These are phyloP conservation scores for Trachurus trachurus DNA, from an alignment of 2,797 vertebrate genomes.

Conservation along the genomic window DNA sequence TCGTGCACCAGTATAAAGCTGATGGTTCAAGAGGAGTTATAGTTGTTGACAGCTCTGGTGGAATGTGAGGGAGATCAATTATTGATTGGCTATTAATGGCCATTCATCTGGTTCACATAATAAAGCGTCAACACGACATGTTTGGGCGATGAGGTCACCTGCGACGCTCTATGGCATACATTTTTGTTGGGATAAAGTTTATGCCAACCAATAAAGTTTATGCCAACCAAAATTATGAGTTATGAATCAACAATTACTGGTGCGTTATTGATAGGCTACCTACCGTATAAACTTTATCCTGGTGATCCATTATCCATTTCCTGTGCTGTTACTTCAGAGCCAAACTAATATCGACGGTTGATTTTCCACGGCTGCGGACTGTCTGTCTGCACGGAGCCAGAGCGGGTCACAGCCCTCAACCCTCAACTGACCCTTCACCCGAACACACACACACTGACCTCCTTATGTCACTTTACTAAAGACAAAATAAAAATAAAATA, in stretches of 20 bases:
- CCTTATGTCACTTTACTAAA: too few relatives aligned
- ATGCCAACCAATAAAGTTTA: too few relatives aligned
- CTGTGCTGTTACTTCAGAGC: too few relatives aligned
- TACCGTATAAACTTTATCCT: background rate
- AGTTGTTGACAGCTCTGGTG: background rate
- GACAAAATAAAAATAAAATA: too few relatives aligned
- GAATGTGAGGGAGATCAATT: background rate
- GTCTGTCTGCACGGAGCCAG: background rate
- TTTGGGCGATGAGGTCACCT: background rate
- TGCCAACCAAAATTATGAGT: background rate
- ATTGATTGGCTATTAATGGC: background rate
- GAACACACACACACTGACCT: too few relatives aligned
- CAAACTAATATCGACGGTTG: too few relatives aligned
- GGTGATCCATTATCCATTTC: background rate
- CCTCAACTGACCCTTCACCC: slow-evolving; percentile 16
- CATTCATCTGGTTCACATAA: background rate
- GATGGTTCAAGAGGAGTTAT: background rate
- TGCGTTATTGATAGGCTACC: background rate
- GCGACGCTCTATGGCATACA: too few relatives aligned
- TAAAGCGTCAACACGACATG: background rate
- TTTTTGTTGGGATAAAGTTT: too few relatives aligned
- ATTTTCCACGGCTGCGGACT: too few relatives aligned
- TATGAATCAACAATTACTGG: background rate
- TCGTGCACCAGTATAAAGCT: background rate
- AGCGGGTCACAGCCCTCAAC: slow-evolving; percentile 4